phyloP scores from a whole-genome alignment of 2,888 invertebrate species.

The Pogonocherus hispidulus region DNA sequence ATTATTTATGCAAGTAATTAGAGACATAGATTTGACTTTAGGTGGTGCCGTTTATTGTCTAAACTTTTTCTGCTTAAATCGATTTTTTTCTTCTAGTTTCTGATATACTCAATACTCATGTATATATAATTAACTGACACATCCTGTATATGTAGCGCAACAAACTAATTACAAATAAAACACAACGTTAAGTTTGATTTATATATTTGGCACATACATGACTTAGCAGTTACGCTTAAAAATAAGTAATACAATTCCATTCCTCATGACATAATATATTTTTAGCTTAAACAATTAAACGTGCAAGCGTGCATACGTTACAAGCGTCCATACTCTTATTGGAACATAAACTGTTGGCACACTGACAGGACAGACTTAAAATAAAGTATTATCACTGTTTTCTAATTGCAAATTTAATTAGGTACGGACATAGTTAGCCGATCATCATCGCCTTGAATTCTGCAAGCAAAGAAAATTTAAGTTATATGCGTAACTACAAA shows the following conservation, averaged over 20 bases:
- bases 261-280: conserved; percentile 18
- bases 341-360: conserved; percentile 30
- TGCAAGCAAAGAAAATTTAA: conserved; percentile 70
- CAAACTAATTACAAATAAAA: conserved; percentile 1
- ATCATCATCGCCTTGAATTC: conserved; percentile 96
- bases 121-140: no score
- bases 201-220: conserved; percentile 9
- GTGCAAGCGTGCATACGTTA: no score
- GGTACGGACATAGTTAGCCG: conserved; percentile 69
- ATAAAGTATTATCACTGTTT: conserved; percentile 48
- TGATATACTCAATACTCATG: no score
- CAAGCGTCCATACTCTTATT: conserved; percentile 13
- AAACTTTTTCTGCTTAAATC: no score
- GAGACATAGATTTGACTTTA: no score
- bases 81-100: no score
- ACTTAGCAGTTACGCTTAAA: conserved; percentile 4
- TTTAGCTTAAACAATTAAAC: conserved; percentile 30
- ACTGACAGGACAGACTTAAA: conserved; percentile 28
- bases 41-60: no score
- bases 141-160: no score
- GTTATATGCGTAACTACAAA: background rate
- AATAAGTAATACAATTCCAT: conserved; percentile 18
- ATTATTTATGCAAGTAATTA: no score
- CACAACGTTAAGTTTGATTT: background rate
- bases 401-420: conserved; percentile 48